Evolutionary conservation across 2,797 vertebrate species (phyloP).

Genomic region (Neopelma chrysocephalum): DNA sequence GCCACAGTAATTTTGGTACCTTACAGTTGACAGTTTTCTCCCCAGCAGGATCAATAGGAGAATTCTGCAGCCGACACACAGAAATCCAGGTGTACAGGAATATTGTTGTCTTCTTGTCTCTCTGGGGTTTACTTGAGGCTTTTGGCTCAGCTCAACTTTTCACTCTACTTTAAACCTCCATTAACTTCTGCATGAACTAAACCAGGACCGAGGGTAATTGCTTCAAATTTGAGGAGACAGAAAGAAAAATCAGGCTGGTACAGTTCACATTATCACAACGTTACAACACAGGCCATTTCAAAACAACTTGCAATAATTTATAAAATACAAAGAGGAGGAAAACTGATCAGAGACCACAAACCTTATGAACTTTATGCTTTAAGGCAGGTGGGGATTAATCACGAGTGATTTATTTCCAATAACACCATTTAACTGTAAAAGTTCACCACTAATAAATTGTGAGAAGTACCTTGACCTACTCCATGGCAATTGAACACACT

Average conservation of each 20-base stretch:
- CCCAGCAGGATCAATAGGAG: neutral
- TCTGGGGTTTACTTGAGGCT: neutral
- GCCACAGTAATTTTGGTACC: neutral
- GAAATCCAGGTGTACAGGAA: neutral
- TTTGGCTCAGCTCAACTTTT: neutral
- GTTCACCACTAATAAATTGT: constrained; percentile 27
- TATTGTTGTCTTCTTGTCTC: neutral
- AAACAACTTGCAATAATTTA: neutral
- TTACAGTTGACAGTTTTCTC: neutral
- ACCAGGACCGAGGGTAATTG: neutral
- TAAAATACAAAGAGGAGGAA: neutral
- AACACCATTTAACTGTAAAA: constrained; percentile 36
- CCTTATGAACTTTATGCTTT: neutral
- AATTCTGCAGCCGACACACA: neutral
- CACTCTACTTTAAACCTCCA: neutral
- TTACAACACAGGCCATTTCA: neutral
- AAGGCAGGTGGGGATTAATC: neutral
- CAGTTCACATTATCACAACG: neutral
- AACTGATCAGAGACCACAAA: neutral
- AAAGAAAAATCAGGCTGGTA: neutral
- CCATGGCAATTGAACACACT: constrained; percentile 2
- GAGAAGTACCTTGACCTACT: constrained; percentile 29
- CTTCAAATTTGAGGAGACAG: neutral
- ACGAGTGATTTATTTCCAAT: constrained; percentile 2
- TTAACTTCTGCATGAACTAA: neutral